phyloP scores from a whole-genome alignment of 2,888 invertebrate species.

The Trichopoda pennipes region DNA sequence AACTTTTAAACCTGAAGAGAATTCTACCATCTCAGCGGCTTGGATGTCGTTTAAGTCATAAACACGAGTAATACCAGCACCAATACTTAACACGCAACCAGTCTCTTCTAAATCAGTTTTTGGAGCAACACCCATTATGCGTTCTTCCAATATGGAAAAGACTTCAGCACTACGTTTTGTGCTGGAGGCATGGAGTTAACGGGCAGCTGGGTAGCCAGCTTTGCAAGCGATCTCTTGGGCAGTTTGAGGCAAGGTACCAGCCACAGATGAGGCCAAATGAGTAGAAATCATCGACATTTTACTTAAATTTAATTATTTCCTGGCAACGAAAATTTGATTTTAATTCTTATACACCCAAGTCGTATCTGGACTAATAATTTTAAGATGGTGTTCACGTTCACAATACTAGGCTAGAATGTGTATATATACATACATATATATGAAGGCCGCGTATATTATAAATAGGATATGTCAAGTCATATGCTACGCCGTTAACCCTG shows the following conservation, averaged over 20 bases:
- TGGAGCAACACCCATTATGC: slow-evolving; percentile 96
- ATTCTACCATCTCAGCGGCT: slow-evolving; percentile 99
- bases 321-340: slow-evolving; percentile 69
- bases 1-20: slow-evolving; percentile 99
- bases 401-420: slow-evolving; percentile 70
- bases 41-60: slow-evolving; percentile 99
- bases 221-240: slow-evolving; percentile 91
- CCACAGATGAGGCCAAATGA: slow-evolving; percentile 94
- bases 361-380: slow-evolving; percentile 78
- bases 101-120: slow-evolving; percentile 96
- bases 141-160: slow-evolving; percentile 97
- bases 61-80: slow-evolving; percentile 99
- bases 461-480: too few species aligned
- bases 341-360: slow-evolving; percentile 74
- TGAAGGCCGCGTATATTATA: too few species aligned
- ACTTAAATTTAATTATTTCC: slow-evolving; percentile 72
- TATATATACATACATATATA: too few species aligned
- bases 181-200: slow-evolving; percentile 91
- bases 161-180: slow-evolving; percentile 93
- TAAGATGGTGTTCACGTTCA: slow-evolving; percentile 80
- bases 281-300: slow-evolving; percentile 95
- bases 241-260: slow-evolving; percentile 92
- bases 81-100: slow-evolving; percentile 98
- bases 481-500: too few species aligned
- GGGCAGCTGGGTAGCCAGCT: slow-evolving; percentile 87